Evolutionary conservation across 2,113 vertebrate genomes (phyloP).

Genomic region (human): GRCh38 chrX:94288501-94289000

Average conservation of each 20-base stretch:
- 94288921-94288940: not conserved
- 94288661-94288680: not conserved
- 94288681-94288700: not conserved
- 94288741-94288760: not conserved
- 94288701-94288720: not conserved
- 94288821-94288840: not conserved
- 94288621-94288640: not conserved
- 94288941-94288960: constrained; percentile 13
- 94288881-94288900: not conserved
- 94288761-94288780: not conserved
- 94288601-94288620: not conserved
- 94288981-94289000: not conserved
- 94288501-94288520: constrained; percentile 52
- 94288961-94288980: not conserved
- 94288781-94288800: not conserved
- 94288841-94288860: not conserved
- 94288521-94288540: constrained; percentile 83
- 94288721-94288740: not conserved
- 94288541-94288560: constrained; percentile 14
- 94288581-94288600: not conserved
- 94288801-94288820: not conserved
- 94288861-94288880: not conserved
- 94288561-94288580: not conserved
- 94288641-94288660: not conserved
- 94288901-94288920: not conserved